phyloP scores from a whole-genome alignment of 2,888 invertebrate genomes.

The Dryomyza anilis region DNA sequence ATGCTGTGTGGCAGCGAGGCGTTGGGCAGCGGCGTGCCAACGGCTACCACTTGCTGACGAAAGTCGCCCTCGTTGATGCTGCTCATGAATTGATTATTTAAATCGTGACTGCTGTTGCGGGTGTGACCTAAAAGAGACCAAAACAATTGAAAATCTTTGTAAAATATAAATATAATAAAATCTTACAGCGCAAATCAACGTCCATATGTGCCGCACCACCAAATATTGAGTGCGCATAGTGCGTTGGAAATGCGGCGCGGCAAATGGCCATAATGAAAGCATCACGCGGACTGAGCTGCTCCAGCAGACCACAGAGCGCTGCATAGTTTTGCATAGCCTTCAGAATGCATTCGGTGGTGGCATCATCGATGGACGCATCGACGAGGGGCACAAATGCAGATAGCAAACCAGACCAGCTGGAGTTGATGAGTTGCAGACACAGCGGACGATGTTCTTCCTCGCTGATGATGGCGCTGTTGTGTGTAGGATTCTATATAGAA shows the following conservation, averaged over 20 bases:
- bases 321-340: slow-evolving; percentile 91
- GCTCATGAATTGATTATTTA: slow-evolving; percentile 64
- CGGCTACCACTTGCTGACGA: slow-evolving; percentile 92
- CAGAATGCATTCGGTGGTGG: slow-evolving; percentile 87
- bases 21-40: slow-evolving; percentile 92
- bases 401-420: slow-evolving; percentile 93
- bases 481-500: slow-evolving; percentile 42
- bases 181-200: slow-evolving; percentile 58
- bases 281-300: slow-evolving; percentile 80
- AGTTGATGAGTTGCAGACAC: slow-evolving; percentile 81
- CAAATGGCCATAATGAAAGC: slow-evolving; percentile 94
- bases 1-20: slow-evolving; percentile 76
- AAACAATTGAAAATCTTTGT: too few relatives aligned
- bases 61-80: slow-evolving; percentile 72
- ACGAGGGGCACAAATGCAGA: slow-evolving; percentile 90
- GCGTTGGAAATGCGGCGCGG: slow-evolving; percentile 93
- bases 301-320: slow-evolving; percentile 84
- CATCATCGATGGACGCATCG: slow-evolving; percentile 95
- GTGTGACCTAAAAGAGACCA: slow-evolving; percentile 61
- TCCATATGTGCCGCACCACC: slow-evolving; percentile 67
- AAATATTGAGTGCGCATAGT: slow-evolving; percentile 89
- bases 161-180: slow-evolving; percentile 4
- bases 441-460: slow-evolving; percentile 55
- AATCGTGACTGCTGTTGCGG: slow-evolving; percentile 63
- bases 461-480: slow-evolving; percentile 47